phyloP scores from a whole-genome alignment of 2,113 vertebrate genomes.

The Scomber colias region DNA sequence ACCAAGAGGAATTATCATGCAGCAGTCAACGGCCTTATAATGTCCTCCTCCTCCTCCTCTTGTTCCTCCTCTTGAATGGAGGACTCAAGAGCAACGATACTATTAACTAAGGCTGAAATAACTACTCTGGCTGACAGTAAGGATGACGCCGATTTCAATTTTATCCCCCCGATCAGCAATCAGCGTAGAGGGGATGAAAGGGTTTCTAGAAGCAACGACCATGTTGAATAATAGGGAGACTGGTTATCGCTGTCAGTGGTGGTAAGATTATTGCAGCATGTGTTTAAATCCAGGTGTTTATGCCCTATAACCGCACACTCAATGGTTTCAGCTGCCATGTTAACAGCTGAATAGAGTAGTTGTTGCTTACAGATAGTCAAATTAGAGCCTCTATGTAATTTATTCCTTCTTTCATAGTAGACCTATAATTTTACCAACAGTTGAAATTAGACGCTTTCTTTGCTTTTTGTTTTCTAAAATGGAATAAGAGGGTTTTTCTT shows the following conservation, averaged over 20 bases:
- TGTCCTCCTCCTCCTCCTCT: too few relatives aligned
- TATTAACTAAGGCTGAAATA: background rate
- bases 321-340: background rate
- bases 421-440: background rate
- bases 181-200: background rate
- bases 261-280: background rate
- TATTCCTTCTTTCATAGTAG: constrained; percentile 16
- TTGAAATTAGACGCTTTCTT: background rate
- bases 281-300: constrained; percentile 13
- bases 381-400: constrained; percentile 5
- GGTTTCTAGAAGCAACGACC: background rate
- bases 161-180: background rate
- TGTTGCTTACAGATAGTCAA: constrained; percentile 1
- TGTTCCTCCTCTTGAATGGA: too few relatives aligned
- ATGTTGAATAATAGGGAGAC: background rate
- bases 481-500: background rate
- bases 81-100: background rate
- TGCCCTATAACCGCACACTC: background rate
- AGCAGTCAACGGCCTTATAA: background rate
- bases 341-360: background rate
- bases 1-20: constrained; percentile 15
- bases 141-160: background rate
- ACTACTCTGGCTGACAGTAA: background rate
- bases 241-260: background rate
- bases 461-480: background rate